phyloP scores from a whole-genome alignment of 2,888 invertebrate genomes.

The Panopea generosa region DNA sequence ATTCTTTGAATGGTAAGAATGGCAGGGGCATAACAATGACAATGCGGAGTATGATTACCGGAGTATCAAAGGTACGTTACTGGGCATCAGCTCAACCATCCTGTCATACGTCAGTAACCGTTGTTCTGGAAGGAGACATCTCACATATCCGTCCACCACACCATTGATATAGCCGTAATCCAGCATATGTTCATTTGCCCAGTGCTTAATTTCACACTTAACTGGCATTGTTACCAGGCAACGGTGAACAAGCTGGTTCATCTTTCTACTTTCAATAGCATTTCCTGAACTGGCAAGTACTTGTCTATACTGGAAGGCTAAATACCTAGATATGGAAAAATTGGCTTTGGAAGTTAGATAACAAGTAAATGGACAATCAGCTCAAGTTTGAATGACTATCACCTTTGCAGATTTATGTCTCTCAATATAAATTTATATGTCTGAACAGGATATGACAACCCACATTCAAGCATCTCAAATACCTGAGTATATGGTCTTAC shows the following conservation, averaged over 20 bases:
- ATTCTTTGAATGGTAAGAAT: too few species aligned
- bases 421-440: too few species aligned
- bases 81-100: constrained; percentile 73
- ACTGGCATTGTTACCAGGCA: constrained; percentile 69
- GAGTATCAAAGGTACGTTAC: constrained; percentile 70
- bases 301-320: constrained; percentile 66
- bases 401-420: too few species aligned
- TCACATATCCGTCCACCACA: constrained; percentile 71
- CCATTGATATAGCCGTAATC: constrained; percentile 73
- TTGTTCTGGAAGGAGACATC: constrained; percentile 64
- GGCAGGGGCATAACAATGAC: too few species aligned
- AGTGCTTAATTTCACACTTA: constrained; percentile 60
- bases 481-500: too few species aligned
- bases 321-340: constrained; percentile 60
- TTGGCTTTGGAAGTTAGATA: too few species aligned
- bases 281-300: constrained; percentile 24
- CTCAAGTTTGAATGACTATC: too few species aligned
- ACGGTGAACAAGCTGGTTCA: constrained; percentile 63
- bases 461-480: too few species aligned
- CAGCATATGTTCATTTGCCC: constrained; percentile 56
- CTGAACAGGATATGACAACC: too few species aligned
- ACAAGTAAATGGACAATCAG: too few species aligned
- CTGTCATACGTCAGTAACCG: constrained; percentile 64
- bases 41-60: too few species aligned
- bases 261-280: constrained; percentile 32